phyloP scores from a whole-genome alignment of 2,888 invertebrate genomes.

The Tenthredo livida region DNA sequence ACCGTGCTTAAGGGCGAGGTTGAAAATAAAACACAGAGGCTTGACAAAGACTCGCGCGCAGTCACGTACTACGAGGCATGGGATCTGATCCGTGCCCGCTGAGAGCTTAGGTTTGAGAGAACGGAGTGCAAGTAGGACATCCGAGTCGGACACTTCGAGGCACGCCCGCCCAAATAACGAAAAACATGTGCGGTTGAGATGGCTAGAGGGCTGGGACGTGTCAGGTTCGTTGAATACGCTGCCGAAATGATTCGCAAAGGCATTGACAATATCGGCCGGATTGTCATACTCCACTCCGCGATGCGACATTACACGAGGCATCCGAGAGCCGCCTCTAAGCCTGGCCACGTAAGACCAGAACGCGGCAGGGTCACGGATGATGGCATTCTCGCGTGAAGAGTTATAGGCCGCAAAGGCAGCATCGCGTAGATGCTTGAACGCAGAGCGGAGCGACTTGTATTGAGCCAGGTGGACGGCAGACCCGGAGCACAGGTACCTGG shows the following conservation, averaged over 20 bases:
- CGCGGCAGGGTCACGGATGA: too few relatives aligned
- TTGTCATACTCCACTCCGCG: background rate
- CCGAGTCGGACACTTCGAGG: too few relatives aligned
- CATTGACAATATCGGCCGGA: background rate
- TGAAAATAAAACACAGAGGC: conserved; percentile 49
- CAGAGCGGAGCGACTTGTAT: background rate
- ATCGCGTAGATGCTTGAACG: background rate
- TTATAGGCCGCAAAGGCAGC: too few relatives aligned
- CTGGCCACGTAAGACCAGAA: too few relatives aligned
- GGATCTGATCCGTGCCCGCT: conserved; percentile 2
- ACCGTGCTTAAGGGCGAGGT: conserved; percentile 38
- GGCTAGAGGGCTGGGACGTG: too few relatives aligned
- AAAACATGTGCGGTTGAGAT: too few relatives aligned
- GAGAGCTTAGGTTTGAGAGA: background rate
- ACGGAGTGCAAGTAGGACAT: background rate
- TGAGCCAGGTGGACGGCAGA: too few relatives aligned
- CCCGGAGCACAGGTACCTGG: too few relatives aligned
- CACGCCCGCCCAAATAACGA: too few relatives aligned
- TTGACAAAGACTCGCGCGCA: background rate
- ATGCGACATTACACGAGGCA: background rate
- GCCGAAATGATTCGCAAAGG: background rate
- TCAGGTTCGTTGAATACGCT: too few relatives aligned
- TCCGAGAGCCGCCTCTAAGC: background rate
- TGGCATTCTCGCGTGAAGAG: too few relatives aligned
- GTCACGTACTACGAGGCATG: conserved; percentile 8